Conservation (phyloP, 2,888 invertebrate species). For the Osmoderma eremita region DNA sequence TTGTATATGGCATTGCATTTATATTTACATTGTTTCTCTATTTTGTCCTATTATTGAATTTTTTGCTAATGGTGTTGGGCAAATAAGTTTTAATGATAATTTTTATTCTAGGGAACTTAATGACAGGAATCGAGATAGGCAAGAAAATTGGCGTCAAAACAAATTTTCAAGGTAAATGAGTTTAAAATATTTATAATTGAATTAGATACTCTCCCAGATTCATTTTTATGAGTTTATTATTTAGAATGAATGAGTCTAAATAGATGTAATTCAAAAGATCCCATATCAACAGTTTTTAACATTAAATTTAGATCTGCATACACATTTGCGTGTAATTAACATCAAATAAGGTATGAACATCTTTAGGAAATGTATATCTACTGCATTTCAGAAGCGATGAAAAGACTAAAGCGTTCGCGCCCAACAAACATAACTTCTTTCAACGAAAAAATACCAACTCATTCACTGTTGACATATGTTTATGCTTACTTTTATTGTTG, state of each 20-base stretch:
- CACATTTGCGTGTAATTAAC: background rate
- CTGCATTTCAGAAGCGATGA: slow-evolving; percentile 36
- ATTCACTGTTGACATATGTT: slow-evolving; percentile 18
- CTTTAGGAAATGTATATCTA: slow-evolving; percentile 10
- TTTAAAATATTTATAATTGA: background rate
- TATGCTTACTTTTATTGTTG: slow-evolving; percentile 25
- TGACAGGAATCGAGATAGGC: slow-evolving; percentile 36
- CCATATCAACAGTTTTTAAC: background rate
- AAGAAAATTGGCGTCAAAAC: slow-evolving; percentile 42
- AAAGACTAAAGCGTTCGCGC: slow-evolving; percentile 35
- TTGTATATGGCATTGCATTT: too few relatives aligned
- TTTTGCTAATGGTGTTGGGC: too few relatives aligned
- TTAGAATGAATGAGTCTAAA: too few relatives aligned
- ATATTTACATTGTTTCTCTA: too few relatives aligned
- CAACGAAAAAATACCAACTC: slow-evolving; percentile 32
- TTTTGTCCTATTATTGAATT: too few relatives aligned
- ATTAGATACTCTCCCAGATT: too few relatives aligned
- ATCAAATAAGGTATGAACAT: background rate
- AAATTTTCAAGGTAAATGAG: slow-evolving; percentile 42
- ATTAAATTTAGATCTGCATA: background rate
- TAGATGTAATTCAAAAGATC: too few relatives aligned
- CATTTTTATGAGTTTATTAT: background rate
- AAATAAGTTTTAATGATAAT: too few relatives aligned
- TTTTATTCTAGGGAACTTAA: slow-evolving; percentile 40
- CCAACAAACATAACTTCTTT: slow-evolving; percentile 36